These are phyloP conservation scores for Anthonomus grandis DNA, from an alignment of 1,140 invertebrate genomes.

Conservation along the genomic window DNA sequence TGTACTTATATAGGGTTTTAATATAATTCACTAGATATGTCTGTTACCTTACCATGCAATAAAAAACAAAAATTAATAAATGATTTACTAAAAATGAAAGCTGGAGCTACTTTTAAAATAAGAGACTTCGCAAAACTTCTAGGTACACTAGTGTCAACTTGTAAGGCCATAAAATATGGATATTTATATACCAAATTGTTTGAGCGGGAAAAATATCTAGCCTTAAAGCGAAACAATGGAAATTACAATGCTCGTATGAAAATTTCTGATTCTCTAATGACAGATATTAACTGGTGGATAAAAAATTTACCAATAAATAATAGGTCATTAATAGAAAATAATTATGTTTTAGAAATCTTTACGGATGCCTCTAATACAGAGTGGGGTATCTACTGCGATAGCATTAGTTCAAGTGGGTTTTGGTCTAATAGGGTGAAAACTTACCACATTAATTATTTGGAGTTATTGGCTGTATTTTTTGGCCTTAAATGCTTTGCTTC, in stretches of 20 bases:
- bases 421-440: neutral
- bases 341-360: neutral
- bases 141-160: slow-evolving; percentile 2
- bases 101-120: slow-evolving; percentile 28
- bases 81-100: neutral
- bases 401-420: neutral
- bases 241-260: slow-evolving; percentile 15
- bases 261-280: neutral
- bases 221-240: slow-evolving; percentile 8
- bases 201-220: slow-evolving; percentile 12
- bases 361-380: too few species aligned
- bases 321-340: neutral
- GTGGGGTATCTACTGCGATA: neutral
- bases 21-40: slow-evolving; percentile 31
- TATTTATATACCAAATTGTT: slow-evolving; percentile 16
- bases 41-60: slow-evolving; percentile 6
- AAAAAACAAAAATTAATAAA: neutral
- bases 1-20: slow-evolving; percentile 35
- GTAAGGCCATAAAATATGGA: slow-evolving; percentile 6
- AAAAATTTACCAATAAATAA: neutral
- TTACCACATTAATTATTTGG: too few species aligned
- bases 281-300: neutral
- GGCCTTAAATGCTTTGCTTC: too few species aligned
- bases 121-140: slow-evolving; percentile 18
- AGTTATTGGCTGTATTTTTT: too few species aligned